These are phyloP conservation scores for Amphipyra berbera DNA, from an alignment of 2,888 invertebrate species.

Conservation along the genomic window DNA sequence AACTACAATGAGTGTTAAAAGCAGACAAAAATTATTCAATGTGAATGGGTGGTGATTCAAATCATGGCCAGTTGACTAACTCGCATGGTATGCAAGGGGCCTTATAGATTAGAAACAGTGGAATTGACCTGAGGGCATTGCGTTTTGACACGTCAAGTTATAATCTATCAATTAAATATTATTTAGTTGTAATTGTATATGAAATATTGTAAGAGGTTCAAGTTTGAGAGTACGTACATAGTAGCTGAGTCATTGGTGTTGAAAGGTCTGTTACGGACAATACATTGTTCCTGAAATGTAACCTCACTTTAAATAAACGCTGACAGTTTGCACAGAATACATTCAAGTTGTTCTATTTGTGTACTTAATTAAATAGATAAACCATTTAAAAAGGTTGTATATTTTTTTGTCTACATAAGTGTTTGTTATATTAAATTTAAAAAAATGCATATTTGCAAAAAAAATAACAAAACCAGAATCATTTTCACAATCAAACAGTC, in stretches of 20 bases:
- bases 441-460: neutral
- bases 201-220: conserved; percentile 41
- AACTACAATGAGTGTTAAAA: conserved; percentile 39
- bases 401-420: no score
- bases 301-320: conserved; percentile 18
- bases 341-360: conserved; percentile 11
- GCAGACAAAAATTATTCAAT: conserved; percentile 23
- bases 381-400: no score
- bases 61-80: conserved; percentile 42
- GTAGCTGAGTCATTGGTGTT: conserved; percentile 47
- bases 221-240: conserved; percentile 8
- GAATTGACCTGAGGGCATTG: conserved; percentile 53
- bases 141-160: conserved; percentile 56
- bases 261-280: conserved; percentile 31
- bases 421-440: no score
- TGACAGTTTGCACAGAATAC: conserved; percentile 17
- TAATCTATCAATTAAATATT: conserved; percentile 46
- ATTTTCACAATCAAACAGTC: conserved; percentile 25
- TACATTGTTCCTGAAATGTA: conserved; percentile 42
- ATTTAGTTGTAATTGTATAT: conserved; percentile 33
- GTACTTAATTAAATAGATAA: neutral
- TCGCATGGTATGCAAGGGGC: conserved; percentile 35
- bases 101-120: conserved; percentile 41
- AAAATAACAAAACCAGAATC: conserved; percentile 2
- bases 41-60: conserved; percentile 31